These are phyloP conservation scores for Actinostola sp. DNA, from an alignment of 92 coral and sea anemone species.

Conservation along the genomic window DNA sequence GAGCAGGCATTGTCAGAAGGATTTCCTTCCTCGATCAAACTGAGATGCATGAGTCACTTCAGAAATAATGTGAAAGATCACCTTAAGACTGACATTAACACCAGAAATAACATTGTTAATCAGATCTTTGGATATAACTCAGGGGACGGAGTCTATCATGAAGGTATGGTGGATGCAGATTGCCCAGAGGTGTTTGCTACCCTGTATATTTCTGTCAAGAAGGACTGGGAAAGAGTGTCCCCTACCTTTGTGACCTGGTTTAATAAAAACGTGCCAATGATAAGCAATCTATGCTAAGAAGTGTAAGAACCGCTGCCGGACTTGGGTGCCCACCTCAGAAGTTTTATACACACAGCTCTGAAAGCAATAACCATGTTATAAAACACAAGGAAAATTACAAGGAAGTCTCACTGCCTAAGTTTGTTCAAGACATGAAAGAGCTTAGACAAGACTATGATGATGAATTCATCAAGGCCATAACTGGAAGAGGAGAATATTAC, in stretches of 20 bases:
- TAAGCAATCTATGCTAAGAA: constrained; percentile 44
- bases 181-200: constrained; percentile 42
- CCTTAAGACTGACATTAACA: constrained; percentile 32
- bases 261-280: constrained; percentile 30
- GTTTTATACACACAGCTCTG: constrained; percentile 58
- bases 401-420: constrained; percentile 49
- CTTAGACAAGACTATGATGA: constrained; percentile 51
- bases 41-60: constrained; percentile 44
- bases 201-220: constrained; percentile 38
- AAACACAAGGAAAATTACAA: constrained; percentile 54
- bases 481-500: constrained; percentile 54
- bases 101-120: constrained; percentile 26
- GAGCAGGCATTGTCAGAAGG: constrained; percentile 27
- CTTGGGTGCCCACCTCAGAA: constrained; percentile 49
- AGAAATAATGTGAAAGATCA: constrained; percentile 43
- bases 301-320: constrained; percentile 52
- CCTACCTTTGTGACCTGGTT: constrained; percentile 47
- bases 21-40: constrained; percentile 24
- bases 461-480: constrained; percentile 56
- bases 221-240: constrained; percentile 33
- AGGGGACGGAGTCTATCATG: constrained; percentile 38
- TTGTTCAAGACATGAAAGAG: constrained; percentile 58
- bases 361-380: constrained; percentile 53
- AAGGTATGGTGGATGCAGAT: constrained; percentile 50
- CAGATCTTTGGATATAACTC: constrained; percentile 42